Conservation (phyloP, 2,888 invertebrate species). For the Ceriagrion tenellum region DNA sequence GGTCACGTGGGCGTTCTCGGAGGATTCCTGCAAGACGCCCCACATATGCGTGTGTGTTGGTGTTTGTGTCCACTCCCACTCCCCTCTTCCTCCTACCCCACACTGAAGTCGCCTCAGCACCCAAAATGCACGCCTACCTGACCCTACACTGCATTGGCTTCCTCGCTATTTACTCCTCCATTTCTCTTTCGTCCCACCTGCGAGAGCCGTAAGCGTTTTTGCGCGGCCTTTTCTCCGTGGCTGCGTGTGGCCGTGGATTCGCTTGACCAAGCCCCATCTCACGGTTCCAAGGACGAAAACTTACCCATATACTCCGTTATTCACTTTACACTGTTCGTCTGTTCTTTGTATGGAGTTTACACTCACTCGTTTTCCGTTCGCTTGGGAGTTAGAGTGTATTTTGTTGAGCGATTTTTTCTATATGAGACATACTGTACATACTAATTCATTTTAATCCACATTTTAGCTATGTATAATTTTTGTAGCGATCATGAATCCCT, state of each 20-base stretch:
- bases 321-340: too few relatives aligned
- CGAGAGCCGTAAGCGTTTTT: neutral
- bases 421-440: too few relatives aligned
- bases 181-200: neutral
- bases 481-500: too few relatives aligned
- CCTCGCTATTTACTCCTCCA: neutral
- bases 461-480: too few relatives aligned
- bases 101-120: neutral
- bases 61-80: neutral
- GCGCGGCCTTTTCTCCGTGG: neutral
- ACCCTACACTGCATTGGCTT: neutral
- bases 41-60: conserved; percentile 20
- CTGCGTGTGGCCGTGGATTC: neutral
- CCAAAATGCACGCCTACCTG: neutral
- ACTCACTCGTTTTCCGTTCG: too few relatives aligned
- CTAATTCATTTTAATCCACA: too few relatives aligned
- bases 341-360: too few relatives aligned
- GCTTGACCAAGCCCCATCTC: neutral
- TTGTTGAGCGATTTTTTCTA: too few relatives aligned
- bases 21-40: conserved; percentile 44
- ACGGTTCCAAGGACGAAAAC: neutral
- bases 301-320: neutral
- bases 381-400: too few relatives aligned
- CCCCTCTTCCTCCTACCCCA: too few relatives aligned
- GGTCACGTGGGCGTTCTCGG: conserved; percentile 11